Evolutionary conservation across 2,888 invertebrate species (phyloP), one percentile per base, ranked within the genome.

Genomic region (Pecten maximus): DNA sequence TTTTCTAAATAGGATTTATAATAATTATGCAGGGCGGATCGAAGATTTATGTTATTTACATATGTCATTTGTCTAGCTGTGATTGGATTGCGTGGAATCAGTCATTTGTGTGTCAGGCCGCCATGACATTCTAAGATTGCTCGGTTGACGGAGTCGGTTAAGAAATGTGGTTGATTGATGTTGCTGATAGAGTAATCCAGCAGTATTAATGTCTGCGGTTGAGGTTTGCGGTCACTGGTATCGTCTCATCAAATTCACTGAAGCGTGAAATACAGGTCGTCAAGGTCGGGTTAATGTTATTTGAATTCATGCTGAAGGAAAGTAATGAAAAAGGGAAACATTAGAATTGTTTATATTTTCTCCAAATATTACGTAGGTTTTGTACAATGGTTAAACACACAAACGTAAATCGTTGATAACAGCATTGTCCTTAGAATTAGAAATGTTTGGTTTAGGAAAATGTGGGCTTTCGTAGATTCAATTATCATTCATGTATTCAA

Each of bases 211-310:
- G 74, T 28, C 35, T 74, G 74, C 74, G 74, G 74, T 74, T 74
- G 35, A 35, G 74, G 28, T 74, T 74, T 74, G 74, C 74, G 74
- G 74, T 74, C 74, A 35, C 35, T 74, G 74, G 74, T 35, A 74
- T 74, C 28, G 35, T 12, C 74, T 74, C 28, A 10, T 74, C 74
- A 74, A 8, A 35, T 35, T 74, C 28, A 74, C 28, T 28, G 35
- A 74, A 74, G 28, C 74, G 35, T 74, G 74, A 74, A 74, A 74
- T 35, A 35, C 74, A 10, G 6, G 28, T 74, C 74, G 74, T 74
- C 35, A 74, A 74, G 35, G 23, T 35, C 35, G 15, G 35, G 23
- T 74, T 74, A 12, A 74, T 3, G 74, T 10, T 74, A 35, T 74
- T 74, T 19, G 74, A 74, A 74, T 74, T 35, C 28, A 28, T 74